A percentile compares a stretch with the other conserved stretches of the same genome.
Evolutionary conservation across 2,888 invertebrate species (phyloP).

Genomic region (Diaperis boleti): DNA sequence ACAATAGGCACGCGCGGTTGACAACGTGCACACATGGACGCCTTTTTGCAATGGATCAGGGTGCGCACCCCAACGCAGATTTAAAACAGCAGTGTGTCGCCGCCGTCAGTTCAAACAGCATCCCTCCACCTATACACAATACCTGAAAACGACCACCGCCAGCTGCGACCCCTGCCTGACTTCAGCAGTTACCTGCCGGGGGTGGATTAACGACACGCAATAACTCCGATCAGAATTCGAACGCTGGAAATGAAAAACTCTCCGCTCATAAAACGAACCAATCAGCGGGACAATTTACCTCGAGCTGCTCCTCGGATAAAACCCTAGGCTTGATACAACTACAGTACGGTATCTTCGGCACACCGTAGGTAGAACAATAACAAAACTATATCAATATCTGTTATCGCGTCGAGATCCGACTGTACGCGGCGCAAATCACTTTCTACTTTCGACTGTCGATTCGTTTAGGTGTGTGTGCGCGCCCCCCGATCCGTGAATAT

Average conservation of each 20-base stretch:
- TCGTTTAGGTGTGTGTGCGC: constrained; percentile 32
- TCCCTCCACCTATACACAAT: constrained; percentile 23
- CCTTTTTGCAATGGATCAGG: constrained; percentile 59
- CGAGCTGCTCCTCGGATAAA: no score
- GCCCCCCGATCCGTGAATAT: constrained; percentile 49
- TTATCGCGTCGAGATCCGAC: neutral
- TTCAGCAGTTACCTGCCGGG: constrained; percentile 23
- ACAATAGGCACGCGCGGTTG: constrained; percentile 63
- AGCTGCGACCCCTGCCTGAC: constrained; percentile 27
- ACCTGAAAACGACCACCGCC: constrained; percentile 14
- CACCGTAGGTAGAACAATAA: no score
- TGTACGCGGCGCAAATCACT: neutral
- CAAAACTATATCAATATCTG: no score
- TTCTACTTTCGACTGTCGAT: neutral
- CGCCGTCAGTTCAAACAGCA: constrained; percentile 15
- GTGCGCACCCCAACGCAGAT: constrained; percentile 30
- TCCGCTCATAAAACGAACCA: no score
- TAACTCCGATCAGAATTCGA: constrained; percentile 13
- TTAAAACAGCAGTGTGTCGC: constrained; percentile 28
- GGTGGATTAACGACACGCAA: constrained; percentile 20
- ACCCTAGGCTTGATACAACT: no score
- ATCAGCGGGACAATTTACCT: no score
- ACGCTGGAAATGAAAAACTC: no score
- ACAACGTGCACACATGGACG: constrained; percentile 64
- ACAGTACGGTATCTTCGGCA: no score